phyloP scores from a whole-genome alignment of 2,888 invertebrate genomes.

The Lumbricus terrestris region DNA sequence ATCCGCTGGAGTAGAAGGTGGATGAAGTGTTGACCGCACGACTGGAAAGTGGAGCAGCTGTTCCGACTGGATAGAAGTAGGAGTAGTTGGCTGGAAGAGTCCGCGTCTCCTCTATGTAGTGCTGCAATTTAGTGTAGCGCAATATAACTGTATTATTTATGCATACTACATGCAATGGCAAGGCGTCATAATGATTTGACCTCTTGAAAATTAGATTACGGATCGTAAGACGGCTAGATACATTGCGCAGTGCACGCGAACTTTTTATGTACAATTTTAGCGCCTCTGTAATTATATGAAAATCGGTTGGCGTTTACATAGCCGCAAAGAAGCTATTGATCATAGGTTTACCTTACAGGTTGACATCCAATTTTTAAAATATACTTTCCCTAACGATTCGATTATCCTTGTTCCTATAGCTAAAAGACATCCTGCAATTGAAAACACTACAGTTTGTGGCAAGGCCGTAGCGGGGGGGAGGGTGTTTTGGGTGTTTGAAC shows the following conservation, averaged over 20 bases:
- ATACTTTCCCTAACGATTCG: too few relatives aligned
- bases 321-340: too few relatives aligned
- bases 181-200: neutral
- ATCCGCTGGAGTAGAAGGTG: constrained; percentile 7
- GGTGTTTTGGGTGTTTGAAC: too few relatives aligned
- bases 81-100: constrained; percentile 11
- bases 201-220: neutral
- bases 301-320: too few relatives aligned
- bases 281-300: too few relatives aligned
- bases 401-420: too few relatives aligned
- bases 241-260: neutral
- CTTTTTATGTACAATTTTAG: too few relatives aligned
- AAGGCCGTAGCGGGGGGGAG: too few relatives aligned
- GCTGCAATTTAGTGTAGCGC: neutral
- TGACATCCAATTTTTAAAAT: too few relatives aligned
- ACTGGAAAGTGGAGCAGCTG: neutral
- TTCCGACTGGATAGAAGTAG: neutral
- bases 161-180: neutral
- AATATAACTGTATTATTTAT: neutral
- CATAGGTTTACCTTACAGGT: too few relatives aligned
- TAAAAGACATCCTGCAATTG: too few relatives aligned
- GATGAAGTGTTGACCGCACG: neutral
- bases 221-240: neutral
- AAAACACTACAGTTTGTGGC: too few relatives aligned
- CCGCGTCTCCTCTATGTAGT: neutral